phyloP scores from a whole-genome alignment of 1,140 invertebrate species.

The Hylaeus volcanicus region DNA sequence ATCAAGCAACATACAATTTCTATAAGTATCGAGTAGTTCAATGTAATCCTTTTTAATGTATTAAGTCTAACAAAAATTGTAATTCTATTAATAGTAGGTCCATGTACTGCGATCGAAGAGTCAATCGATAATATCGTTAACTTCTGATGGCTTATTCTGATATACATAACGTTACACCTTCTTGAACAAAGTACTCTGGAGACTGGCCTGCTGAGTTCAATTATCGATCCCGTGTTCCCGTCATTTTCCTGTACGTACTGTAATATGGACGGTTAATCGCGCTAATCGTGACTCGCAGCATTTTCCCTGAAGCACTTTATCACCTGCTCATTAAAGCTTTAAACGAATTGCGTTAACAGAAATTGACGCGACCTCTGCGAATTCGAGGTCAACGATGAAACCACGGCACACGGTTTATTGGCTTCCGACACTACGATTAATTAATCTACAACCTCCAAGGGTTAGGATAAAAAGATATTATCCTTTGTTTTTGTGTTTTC shows the following conservation, averaged over 20 bases:
- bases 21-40: too few relatives aligned
- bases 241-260: conserved; percentile 1
- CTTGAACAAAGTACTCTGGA: conserved; percentile 5
- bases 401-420: neutral
- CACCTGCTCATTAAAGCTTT: neutral
- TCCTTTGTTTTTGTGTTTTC: too few relatives aligned
- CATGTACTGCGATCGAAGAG: neutral
- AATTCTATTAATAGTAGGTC: too few relatives aligned
- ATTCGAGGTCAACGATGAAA: neutral
- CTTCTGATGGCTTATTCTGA: neutral
- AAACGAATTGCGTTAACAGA: conserved; percentile 22
- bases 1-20: too few relatives aligned
- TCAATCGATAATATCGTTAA: neutral
- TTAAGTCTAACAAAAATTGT: too few relatives aligned
- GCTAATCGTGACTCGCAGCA: conserved; percentile 1
- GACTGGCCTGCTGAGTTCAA: neutral
- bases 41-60: too few relatives aligned
- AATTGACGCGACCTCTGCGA: neutral
- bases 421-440: neutral
- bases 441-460: too few relatives aligned
- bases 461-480: too few relatives aligned
- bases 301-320: conserved; percentile 4
- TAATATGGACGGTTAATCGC: conserved; percentile 24
- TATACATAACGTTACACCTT: neutral
- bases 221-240: conserved; percentile 11